These are phyloP conservation scores for Arizona elegans DNA, from an alignment of 2,113 vertebrate genomes.

Conservation along the genomic window DNA sequence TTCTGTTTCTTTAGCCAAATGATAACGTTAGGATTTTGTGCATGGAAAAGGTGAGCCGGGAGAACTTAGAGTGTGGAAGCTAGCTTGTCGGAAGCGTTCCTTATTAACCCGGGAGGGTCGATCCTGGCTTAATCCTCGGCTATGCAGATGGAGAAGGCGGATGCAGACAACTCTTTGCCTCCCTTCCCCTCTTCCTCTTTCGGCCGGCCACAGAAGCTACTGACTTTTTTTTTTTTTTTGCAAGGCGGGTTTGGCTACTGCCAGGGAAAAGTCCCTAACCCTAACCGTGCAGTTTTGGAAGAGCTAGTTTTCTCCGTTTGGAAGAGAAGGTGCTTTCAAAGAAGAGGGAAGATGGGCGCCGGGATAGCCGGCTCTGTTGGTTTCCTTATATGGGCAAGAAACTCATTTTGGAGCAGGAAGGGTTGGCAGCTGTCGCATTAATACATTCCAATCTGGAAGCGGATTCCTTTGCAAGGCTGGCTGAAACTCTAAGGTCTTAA, in stretches of 20 bases:
- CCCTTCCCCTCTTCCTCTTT: too few species aligned
- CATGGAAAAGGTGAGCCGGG: accelerated
- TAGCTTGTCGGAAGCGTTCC: not conserved
- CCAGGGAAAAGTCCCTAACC: not conserved
- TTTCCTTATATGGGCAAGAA: conserved; percentile 36
- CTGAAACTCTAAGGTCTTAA: not conserved
- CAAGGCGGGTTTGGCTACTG: not conserved
- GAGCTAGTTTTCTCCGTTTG: not conserved
- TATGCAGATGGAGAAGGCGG: not conserved
- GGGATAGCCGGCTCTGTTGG: not conserved
- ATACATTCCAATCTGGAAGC: not conserved
- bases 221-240: not conserved
- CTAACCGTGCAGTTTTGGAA: not conserved
- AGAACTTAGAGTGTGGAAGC: not conserved
- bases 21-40: not conserved
- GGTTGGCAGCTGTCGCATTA: not conserved
- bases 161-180: not conserved
- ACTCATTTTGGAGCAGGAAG: not conserved
- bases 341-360: not conserved
- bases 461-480: not conserved
- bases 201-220: not conserved
- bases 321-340: not conserved
- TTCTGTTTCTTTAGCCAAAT: not conserved
- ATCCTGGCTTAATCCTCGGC: not conserved
- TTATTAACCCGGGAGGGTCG: not conserved